These are phyloP conservation scores for Siderastrea siderea DNA, from an alignment of 92 coral and sea anemone species.

Conservation along the genomic window DNA sequence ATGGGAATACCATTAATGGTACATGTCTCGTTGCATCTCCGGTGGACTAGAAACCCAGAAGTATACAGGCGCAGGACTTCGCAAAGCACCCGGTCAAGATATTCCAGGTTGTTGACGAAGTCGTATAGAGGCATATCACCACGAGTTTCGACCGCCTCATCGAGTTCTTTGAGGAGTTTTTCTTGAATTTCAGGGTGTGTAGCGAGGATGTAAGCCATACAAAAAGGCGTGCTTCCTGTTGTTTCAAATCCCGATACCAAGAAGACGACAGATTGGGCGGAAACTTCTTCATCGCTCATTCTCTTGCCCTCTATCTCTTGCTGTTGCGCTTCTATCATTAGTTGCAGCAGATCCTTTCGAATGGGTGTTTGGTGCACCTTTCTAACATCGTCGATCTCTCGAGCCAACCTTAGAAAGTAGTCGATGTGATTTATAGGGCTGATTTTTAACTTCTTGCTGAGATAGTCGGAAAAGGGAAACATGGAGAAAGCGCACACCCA, in stretches of 20 bases:
- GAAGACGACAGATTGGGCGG: conserved; percentile 74
- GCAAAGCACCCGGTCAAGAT: conserved; percentile 73
- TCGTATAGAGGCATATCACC: conserved; percentile 57
- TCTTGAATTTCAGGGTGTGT: conserved; percentile 75
- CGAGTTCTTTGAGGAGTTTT: conserved; percentile 1
- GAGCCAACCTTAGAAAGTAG: conserved; percentile 62
- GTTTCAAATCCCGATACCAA: conserved; percentile 78
- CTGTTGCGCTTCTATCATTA: conserved; percentile 70
- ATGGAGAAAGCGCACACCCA: conserved; percentile 54
- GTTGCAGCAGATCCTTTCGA: conserved; percentile 70
- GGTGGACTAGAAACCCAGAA: conserved; percentile 68
- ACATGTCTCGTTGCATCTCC: conserved; percentile 73
- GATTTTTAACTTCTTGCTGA: conserved; percentile 31
- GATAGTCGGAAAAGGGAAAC: conserved; percentile 62
- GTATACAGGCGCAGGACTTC: conserved; percentile 75
- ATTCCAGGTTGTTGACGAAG: conserved; percentile 65
- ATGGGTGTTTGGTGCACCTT: conserved; percentile 42
- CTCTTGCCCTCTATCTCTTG: conserved; percentile 40
- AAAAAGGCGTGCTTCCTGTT: conserved; percentile 62
- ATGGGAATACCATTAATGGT: conserved; percentile 69
- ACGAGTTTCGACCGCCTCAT: conserved; percentile 33
- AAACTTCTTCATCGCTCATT: conserved; percentile 71
- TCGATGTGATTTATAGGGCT: conserved; percentile 16
- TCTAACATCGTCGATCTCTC: conserved; percentile 54
- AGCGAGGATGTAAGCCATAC: conserved; percentile 65